Evolutionary conservation across 92 coral and sea anemone species (phyloP).

Genomic region (Actinostola sp.): DNA sequence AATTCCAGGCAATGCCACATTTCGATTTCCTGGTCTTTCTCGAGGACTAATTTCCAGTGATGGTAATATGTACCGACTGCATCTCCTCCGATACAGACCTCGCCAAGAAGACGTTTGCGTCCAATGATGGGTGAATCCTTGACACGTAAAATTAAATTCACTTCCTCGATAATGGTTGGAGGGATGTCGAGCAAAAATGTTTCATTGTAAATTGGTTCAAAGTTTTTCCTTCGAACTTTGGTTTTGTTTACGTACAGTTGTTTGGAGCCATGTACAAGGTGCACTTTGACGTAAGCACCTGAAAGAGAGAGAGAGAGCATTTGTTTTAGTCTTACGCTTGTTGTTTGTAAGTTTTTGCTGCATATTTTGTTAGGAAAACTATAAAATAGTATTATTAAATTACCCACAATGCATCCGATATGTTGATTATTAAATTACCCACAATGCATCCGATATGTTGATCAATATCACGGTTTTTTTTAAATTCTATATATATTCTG

Average conservation of each 20-base stretch:
- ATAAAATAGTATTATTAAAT: too few species aligned
- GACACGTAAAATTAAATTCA: slow-evolving; percentile 80
- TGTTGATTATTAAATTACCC: too few species aligned
- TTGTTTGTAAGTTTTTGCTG: neutral
- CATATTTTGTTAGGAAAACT: too few species aligned
- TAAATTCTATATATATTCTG: too few species aligned
- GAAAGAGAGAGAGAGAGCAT: too few species aligned
- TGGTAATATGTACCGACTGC: slow-evolving; percentile 74
- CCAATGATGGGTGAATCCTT: slow-evolving; percentile 82
- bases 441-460: too few species aligned
- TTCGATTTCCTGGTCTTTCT: slow-evolving; percentile 69
- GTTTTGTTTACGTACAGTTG: slow-evolving; percentile 74
- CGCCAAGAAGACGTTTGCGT: slow-evolving; percentile 77
- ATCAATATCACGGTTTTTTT: too few species aligned
- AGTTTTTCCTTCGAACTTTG: slow-evolving; percentile 74
- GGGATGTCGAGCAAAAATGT: slow-evolving; percentile 63
- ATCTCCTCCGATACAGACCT: slow-evolving; percentile 81
- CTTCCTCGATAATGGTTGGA: slow-evolving; percentile 69
- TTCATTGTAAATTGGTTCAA: slow-evolving; percentile 78
- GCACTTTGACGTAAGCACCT: slow-evolving; percentile 92
- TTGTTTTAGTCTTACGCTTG: neutral
- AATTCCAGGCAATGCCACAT: slow-evolving; percentile 86
- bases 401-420: too few species aligned
- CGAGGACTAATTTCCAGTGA: slow-evolving; percentile 77
- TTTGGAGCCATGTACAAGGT: slow-evolving; percentile 82